A percentile compares a stretch with the other conserved stretches of the same genome.
phyloP scores from a whole-genome alignment of 2,888 invertebrate species.

The Teleiodes luculella region DNA sequence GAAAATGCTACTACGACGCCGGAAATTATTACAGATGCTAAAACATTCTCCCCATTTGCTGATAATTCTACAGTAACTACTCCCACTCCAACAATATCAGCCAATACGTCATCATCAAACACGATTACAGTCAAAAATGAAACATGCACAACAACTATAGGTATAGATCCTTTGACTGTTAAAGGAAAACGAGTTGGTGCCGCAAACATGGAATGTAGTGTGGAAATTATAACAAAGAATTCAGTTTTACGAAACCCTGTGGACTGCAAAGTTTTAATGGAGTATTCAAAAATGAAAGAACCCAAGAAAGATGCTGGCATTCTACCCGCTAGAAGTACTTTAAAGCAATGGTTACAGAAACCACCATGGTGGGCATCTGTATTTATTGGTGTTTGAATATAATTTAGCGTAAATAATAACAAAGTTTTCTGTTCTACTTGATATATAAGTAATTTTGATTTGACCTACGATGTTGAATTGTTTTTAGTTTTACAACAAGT shows the following conservation, averaged over 20 bases:
- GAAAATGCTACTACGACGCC: neutral
- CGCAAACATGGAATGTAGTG: slow-evolving; percentile 49
- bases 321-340: slow-evolving; percentile 48
- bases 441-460: no score
- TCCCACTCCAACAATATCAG: neutral
- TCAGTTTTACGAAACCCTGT: slow-evolving; percentile 43
- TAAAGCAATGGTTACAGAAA: slow-evolving; percentile 56
- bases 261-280: slow-evolving; percentile 50
- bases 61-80: neutral
- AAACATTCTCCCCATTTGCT: neutral
- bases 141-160: slow-evolving; percentile 41
- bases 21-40: neutral
- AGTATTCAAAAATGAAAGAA: slow-evolving; percentile 57
- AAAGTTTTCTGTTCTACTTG: no score
- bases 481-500: no score
- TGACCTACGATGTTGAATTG: no score
- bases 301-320: slow-evolving; percentile 39
- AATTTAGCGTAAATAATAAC: no score
- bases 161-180: slow-evolving; percentile 50
- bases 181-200: slow-evolving; percentile 48
- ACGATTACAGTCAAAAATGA: neutral
- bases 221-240: slow-evolving; percentile 53
- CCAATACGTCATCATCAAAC: slow-evolving; percentile 5
- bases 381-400: slow-evolving; percentile 59
- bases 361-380: slow-evolving; percentile 70